Conservation (phyloP, 2,888 invertebrate species). For the Crioceris asparagi region DNA sequence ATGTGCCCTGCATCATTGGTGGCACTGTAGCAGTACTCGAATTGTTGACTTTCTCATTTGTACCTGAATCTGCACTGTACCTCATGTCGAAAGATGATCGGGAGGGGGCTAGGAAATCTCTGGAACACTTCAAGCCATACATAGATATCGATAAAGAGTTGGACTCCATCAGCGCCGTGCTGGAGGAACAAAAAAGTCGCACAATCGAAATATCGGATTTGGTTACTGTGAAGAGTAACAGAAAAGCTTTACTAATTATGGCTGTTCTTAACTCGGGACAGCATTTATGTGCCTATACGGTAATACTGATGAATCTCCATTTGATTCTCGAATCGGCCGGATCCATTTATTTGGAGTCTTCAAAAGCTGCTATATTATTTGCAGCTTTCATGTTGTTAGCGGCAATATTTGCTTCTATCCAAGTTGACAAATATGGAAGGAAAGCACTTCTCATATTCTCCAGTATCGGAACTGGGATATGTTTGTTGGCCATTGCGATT, state of each 20-base stretch:
- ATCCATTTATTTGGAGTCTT: slow-evolving; percentile 28
- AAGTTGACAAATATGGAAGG: slow-evolving; percentile 33
- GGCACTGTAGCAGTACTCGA: slow-evolving; percentile 27
- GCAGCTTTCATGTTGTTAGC: slow-evolving; percentile 32
- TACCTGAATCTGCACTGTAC: slow-evolving; percentile 36
- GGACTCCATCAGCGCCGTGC: slow-evolving; percentile 28
- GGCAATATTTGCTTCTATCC: slow-evolving; percentile 26
- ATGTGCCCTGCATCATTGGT: slow-evolving; percentile 30
- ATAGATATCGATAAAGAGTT: slow-evolving; percentile 29
- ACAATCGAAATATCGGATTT: slow-evolving; percentile 22
- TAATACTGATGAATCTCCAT: slow-evolving; percentile 36
- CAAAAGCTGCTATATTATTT: slow-evolving; percentile 32
- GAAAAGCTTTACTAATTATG: slow-evolving; percentile 34
- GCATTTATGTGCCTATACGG: slow-evolving; percentile 34
- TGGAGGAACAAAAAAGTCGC: slow-evolving; percentile 27
- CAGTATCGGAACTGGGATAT: slow-evolving; percentile 29
- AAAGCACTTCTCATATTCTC: slow-evolving; percentile 30
- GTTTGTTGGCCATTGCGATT: slow-evolving; percentile 28
- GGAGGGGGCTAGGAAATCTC: slow-evolving; percentile 26
- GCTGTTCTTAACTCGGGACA: slow-evolving; percentile 33
- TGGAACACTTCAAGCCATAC: slow-evolving; percentile 24
- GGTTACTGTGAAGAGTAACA: slow-evolving; percentile 29
- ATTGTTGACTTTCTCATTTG: slow-evolving; percentile 30
- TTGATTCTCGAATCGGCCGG: slow-evolving; percentile 31
- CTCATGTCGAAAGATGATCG: slow-evolving; percentile 26